Base-by-base conservation (phyloP, 1,140 invertebrate genomes). In the Drosophila subobscura region DNA sequence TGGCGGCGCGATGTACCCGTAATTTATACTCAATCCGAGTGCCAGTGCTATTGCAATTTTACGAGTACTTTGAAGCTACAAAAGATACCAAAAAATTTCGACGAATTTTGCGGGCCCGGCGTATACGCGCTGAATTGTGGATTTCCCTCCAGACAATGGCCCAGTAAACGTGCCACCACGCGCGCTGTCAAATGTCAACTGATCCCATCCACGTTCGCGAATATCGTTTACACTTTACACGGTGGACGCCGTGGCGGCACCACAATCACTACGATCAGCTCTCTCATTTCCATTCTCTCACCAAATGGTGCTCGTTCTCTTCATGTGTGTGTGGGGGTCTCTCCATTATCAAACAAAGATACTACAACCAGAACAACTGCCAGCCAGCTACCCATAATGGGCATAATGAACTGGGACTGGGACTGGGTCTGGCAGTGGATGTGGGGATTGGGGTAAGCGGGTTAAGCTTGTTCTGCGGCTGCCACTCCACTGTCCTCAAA, bases 141-240 rank as follows among this genome's bases (percentile, higher is more conserved):
- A 71, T 60, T 27, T 20, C 7, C 53, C 55, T 56, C 33, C 66
- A 40, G 46, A 44, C 29, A 57, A 16, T 23, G 47, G 44, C 64
- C 44, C 45, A 44, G 58, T 57, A 77, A 76, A 83, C 86, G 88
- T 90, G 79, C 81, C 75, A 72, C 65, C 85, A 77, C 78, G 86
- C 81, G 72, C 72, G 74, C 79, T 80, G 89, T 89, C 89, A 91
- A 89, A 91, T 91, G 89, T 91, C 89, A 91, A 91, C 85, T 91
- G 89, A 90, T 80, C 60, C 70, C 33, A 74, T 52, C 72, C 73
- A 73, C 85, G 72, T 72, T 86, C 57, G 84, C 72, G 80, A 90
- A 90, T 89, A 89, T 90, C 86, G 63, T 74, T 85, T 89, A 78
- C 84, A 85, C 46, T 86, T 77, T 54, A 64, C 45, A 1, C 16